Evolutionary conservation across 2,888 invertebrate genomes (phyloP).

Genomic region (Synanthedon andrenaeformis): DNA sequence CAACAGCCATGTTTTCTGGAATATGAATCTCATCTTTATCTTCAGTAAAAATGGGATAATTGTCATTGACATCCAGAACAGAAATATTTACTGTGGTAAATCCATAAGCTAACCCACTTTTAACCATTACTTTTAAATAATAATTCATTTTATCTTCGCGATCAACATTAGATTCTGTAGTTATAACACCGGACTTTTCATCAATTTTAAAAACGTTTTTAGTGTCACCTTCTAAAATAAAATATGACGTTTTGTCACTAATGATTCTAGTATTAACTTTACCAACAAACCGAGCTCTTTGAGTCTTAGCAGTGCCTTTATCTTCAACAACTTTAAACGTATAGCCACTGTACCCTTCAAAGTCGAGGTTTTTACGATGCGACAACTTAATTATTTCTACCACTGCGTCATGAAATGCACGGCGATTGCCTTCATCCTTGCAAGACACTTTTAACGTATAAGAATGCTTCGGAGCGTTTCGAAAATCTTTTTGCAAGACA

Average conservation of each 20-base stretch:
- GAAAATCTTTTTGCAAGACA: constrained; percentile 74
- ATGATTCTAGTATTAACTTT: constrained; percentile 74
- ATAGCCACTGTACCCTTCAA: constrained; percentile 82
- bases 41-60: constrained; percentile 84
- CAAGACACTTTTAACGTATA: constrained; percentile 83
- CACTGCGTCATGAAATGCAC: constrained; percentile 78
- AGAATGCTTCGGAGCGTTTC: constrained; percentile 74
- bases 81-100: constrained; percentile 84
- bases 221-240: constrained; percentile 85
- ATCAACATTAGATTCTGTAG: constrained; percentile 83
- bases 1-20: constrained; percentile 91
- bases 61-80: constrained; percentile 91
- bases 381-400: constrained; percentile 84
- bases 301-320: constrained; percentile 72
- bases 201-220: constrained; percentile 84
- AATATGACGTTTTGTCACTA: constrained; percentile 78
- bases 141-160: constrained; percentile 84
- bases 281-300: constrained; percentile 80
- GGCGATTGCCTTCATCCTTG: constrained; percentile 82
- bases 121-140: constrained; percentile 83
- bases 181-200: constrained; percentile 81
- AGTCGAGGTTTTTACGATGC: constrained; percentile 79
- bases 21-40: constrained; percentile 84
- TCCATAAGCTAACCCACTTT: constrained; percentile 80
- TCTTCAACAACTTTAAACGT: constrained; percentile 88